Conservation (phyloP, 2,113 vertebrate species). For the Oryzias celebensis region DNA sequence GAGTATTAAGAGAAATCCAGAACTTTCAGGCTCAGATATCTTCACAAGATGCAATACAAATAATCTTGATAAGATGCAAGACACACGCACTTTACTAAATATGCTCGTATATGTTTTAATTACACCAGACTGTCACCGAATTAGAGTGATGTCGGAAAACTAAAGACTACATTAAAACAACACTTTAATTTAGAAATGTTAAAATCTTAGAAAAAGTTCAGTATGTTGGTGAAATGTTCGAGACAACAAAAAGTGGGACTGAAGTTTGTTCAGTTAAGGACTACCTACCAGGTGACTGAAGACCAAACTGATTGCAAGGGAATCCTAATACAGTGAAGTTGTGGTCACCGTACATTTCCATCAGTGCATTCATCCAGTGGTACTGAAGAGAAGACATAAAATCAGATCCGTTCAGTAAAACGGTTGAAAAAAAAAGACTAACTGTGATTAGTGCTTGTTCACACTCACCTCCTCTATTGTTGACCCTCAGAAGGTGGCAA, state of each 20-base stretch:
- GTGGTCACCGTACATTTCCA: conserved; percentile 73
- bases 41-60: no score
- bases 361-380: conserved; percentile 81
- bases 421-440: background rate
- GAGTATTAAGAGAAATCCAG: no score
- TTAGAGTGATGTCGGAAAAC: background rate
- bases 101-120: background rate
- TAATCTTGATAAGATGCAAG: no score
- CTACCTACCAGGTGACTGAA: conserved; percentile 77
- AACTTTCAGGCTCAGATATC: no score
- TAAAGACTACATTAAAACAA: background rate
- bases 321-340: conserved; percentile 79
- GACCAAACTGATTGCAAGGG: conserved; percentile 81
- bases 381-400: conserved; percentile 61
- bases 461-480: conserved; percentile 77
- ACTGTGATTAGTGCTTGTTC: conserved; percentile 5
- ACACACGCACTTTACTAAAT: no score
- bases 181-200: background rate
- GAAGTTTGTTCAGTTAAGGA: background rate
- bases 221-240: no score
- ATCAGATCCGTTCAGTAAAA: conserved; percentile 12
- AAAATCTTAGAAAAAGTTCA: no score
- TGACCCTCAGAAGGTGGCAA: conserved; percentile 82
- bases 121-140: background rate
- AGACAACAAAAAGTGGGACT: background rate